Base-by-base conservation (phyloP, 1,140 invertebrate species). In the Venustaconcha ellipsiformis region DNA sequence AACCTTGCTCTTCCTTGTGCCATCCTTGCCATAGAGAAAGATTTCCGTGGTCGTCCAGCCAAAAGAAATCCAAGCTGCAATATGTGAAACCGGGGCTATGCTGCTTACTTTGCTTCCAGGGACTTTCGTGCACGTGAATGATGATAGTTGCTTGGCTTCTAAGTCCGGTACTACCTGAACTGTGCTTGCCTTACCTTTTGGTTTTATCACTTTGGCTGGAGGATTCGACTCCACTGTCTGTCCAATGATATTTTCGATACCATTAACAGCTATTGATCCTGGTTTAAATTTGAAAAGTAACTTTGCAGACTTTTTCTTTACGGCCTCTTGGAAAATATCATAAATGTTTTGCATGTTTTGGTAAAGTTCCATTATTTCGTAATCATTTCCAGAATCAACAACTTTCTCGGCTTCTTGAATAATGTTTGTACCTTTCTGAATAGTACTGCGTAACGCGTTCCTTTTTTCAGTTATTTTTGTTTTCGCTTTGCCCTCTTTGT, bases 41-140 rank as follows among this genome's bases (percentile, higher is more conserved):
- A 76, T 76, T 60, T 76, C 74, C 65, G 66, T 76, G 48, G 74
- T 76, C 18, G 74, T 67, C 74, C 74, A 76, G 8, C 74, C 74
- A 63, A 76, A 76, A 57, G 69, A 70, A n/a, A 76, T 55, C 74
- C 74, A 76, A 37, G 74, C 74, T 66, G 71, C 74, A 14, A 17
- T 67, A 59, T 76, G 69, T 23, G 67, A 71, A 26, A 76, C 71
- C 37, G 74, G 74, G 14, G 74, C 74, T 26, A 76, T 76, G 8
- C 63, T 64, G 69, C 74, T 76, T 12, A 76, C 74, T 60, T 76
- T 76, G 48, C 72, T 71, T 6, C 74, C 74, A 17, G 74, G 69
- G 11, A 76, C 69, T 17, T 30, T 72, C 20, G 71, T 76, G 57
- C 74, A 76, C 6, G 59, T 71, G 57, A 76, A 76, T 15, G 74